These are phyloP conservation scores for Lagocephalus sceleratus DNA, from an alignment of 2,797 vertebrate genomes.

Conservation along the genomic window DNA sequence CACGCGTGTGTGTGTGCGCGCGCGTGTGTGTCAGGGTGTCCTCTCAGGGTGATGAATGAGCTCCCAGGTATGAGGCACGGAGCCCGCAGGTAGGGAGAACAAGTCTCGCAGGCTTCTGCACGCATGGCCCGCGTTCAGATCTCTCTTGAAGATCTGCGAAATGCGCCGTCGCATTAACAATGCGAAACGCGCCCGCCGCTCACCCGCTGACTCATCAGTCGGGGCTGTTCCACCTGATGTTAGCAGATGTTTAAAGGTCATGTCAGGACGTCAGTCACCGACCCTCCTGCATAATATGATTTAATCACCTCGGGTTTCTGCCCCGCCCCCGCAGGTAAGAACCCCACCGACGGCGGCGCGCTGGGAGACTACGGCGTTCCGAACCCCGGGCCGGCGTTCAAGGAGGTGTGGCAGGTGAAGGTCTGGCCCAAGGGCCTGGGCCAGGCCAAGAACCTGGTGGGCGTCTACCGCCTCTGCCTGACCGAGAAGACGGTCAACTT, in stretches of 20 bases:
- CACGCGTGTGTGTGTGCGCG: no score
- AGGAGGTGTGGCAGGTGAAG: slow-evolving; percentile 87
- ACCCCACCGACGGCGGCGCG: slow-evolving; percentile 43
- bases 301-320: slow-evolving; percentile 16
- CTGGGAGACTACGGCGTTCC: slow-evolving; percentile 71
- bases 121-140: slow-evolving; percentile 38
- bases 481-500: slow-evolving; percentile 83
- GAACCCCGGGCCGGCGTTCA: slow-evolving; percentile 79
- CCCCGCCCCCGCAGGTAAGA: slow-evolving; percentile 72
- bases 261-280: slow-evolving; percentile 5
- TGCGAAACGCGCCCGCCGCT: no score
- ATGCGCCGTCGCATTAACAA: no score
- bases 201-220: slow-evolving; percentile 44
- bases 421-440: slow-evolving; percentile 84
- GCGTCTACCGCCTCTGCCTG: slow-evolving; percentile 81
- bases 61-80: slow-evolving; percentile 42
- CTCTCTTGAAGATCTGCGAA: slow-evolving; percentile 42
- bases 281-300: not conserved
- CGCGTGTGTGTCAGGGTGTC: slow-evolving; percentile 8
- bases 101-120: slow-evolving; percentile 48
- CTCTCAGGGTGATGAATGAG: slow-evolving; percentile 45
- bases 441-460: slow-evolving; percentile 79
- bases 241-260: slow-evolving; percentile 40
- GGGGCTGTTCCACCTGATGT: slow-evolving; percentile 42
- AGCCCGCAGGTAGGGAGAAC: slow-evolving; percentile 52